These are phyloP conservation scores for Drosophila truncata DNA, from an alignment of 1,140 invertebrate genomes.

Conservation along the genomic window DNA sequence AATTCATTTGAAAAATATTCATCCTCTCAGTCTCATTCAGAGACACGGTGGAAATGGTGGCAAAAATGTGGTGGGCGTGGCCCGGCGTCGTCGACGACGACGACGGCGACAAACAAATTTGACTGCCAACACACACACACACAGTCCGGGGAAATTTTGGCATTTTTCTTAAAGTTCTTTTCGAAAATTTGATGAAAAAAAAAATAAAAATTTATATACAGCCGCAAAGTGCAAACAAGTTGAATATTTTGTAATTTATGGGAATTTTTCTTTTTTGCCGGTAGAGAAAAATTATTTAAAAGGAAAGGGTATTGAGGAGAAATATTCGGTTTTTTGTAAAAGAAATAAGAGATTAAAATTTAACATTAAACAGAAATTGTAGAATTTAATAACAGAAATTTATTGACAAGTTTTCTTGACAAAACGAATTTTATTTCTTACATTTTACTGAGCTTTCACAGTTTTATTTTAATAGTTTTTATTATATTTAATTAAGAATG, in stretches of 20 bases:
- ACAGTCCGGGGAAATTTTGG: constrained; percentile 18
- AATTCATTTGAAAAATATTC: constrained; percentile 61
- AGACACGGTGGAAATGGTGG: constrained; percentile 20
- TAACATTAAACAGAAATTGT: background rate
- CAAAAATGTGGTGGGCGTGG: constrained; percentile 65
- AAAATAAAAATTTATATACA: constrained; percentile 1
- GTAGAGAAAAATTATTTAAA: constrained; percentile 33
- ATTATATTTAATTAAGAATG: background rate
- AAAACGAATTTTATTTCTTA: background rate
- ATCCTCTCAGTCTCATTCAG: constrained; percentile 33
- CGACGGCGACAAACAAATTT: constrained; percentile 72
- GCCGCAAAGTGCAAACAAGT: constrained; percentile 78
- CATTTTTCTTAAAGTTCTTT: constrained; percentile 22
- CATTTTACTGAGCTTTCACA: too few relatives aligned
- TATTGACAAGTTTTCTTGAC: background rate
- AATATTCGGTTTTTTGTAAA: background rate
- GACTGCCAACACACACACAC: constrained; percentile 49
- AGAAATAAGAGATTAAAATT: background rate
- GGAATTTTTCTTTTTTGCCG: constrained; percentile 37
- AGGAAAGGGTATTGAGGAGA: background rate
- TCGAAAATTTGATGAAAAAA: constrained; percentile 23
- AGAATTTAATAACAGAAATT: background rate
- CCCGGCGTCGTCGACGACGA: constrained; percentile 56
- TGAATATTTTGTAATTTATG: constrained; percentile 78
- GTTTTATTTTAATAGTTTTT: background rate